Conservation (phyloP, 2,797 vertebrate genomes). For the Podarcis lilfordi region DNA sequence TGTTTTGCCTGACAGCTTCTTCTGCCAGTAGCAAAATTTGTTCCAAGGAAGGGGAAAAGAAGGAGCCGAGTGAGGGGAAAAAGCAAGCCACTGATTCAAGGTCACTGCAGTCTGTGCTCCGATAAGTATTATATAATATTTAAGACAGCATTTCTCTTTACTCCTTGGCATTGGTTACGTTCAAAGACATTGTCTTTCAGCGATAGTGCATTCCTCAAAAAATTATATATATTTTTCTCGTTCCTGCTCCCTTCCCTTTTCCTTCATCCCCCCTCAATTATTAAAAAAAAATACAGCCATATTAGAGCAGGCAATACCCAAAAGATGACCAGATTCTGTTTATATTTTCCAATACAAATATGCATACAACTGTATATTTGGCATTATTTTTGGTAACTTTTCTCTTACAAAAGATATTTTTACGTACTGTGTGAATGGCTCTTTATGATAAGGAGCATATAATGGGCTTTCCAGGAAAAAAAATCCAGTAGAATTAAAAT, state of each 20-base stretch:
- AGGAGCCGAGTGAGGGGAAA: conserved; percentile 37
- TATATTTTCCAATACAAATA: conserved; percentile 69
- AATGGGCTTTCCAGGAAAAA: conserved; percentile 63
- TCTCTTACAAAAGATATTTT: conserved; percentile 73
- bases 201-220: conserved; percentile 62
- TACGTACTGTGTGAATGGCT: conserved; percentile 65
- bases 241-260: conserved; percentile 39
- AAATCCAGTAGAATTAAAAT: conserved; percentile 68
- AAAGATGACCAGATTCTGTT: conserved; percentile 70
- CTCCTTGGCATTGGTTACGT: conserved; percentile 64
- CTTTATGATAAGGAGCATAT: conserved; percentile 56
- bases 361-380: conserved; percentile 70
- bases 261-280: conserved; percentile 55
- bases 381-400: conserved; percentile 76
- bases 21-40: conserved; percentile 60
- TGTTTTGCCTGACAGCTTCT: conserved; percentile 70
- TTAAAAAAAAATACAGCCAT: conserved; percentile 67
- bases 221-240: conserved; percentile 39
- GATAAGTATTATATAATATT: conserved; percentile 66
- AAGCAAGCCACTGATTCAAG: conserved; percentile 52
- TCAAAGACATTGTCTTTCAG: conserved; percentile 59
- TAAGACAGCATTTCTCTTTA: conserved; percentile 66
- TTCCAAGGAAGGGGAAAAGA: conserved; percentile 16
- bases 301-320: conserved; percentile 70
- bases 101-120: conserved; percentile 60